A percentile compares a stretch with the other conserved stretches of the same genome.
These are phyloP conservation scores for Aurelia coerulea DNA, from an alignment of 30 jellyfish, hydroid and myxozoan genomes.

Conservation along the genomic window DNA sequence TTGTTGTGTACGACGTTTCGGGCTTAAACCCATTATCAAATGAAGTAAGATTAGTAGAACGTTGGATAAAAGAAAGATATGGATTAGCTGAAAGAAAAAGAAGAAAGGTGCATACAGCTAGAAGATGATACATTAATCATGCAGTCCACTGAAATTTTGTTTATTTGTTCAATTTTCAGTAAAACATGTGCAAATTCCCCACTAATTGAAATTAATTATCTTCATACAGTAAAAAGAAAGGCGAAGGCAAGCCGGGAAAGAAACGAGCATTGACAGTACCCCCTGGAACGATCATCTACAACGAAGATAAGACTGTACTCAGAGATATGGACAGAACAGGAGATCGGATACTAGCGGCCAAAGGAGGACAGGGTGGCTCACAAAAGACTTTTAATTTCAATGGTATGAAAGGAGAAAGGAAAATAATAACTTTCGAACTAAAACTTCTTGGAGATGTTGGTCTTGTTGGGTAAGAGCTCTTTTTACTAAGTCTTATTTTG, in stretches of 20 bases:
- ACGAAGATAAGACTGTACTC: slow-evolving; percentile 60
- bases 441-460: slow-evolving; percentile 93
- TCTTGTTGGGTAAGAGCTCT: slow-evolving; percentile 76
- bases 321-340: slow-evolving; percentile 50
- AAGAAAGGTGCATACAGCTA: too few species aligned
- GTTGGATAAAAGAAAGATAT: too few species aligned
- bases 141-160: too few species aligned
- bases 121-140: too few species aligned
- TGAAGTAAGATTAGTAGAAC: too few species aligned
- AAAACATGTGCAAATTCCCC: too few species aligned
- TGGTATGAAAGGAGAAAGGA: slow-evolving; percentile 80
- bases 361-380: slow-evolving; percentile 96
- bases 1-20: too few species aligned
- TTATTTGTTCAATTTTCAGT: too few species aligned
- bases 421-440: slow-evolving; percentile 64
- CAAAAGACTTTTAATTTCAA: slow-evolving; percentile 55
- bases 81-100: too few species aligned
- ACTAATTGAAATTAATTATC: not conserved
- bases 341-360: slow-evolving; percentile 49
- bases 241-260: slow-evolving; percentile 67
- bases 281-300: slow-evolving; percentile 78
- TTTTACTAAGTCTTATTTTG: too few species aligned
- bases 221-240: slow-evolving; percentile 23
- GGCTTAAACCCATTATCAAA: too few species aligned
- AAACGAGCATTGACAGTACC: slow-evolving; percentile 63